Base-by-base conservation (phyloP, 2,888 invertebrate species). In the Raillietiella orientalis region DNA sequence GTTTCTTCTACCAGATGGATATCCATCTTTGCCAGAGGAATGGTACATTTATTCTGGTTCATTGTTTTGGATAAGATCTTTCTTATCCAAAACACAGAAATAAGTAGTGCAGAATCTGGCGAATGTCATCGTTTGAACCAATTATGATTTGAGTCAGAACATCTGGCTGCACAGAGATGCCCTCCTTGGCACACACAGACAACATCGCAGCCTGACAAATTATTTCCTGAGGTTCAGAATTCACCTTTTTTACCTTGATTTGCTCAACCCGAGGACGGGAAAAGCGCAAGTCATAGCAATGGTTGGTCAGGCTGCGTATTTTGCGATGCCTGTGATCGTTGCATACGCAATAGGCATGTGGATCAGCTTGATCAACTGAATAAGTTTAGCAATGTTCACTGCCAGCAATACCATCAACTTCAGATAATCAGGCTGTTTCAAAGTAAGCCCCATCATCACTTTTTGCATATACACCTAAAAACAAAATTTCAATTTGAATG, bases 391-490 rank as follows among this genome's bases (percentile, higher is more conserved):
- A 26, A 96, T 99, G 96, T 47, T 96, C 84, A 44, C 93, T 96
- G n/a, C 56, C 56, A 2, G 87, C 77, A 90, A 99, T 96, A 5
- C 96, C 96, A 42, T 99, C 96, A 0, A 99, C 93, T 57, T 99
- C 96, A 12, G n/a, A n/a, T n/a, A n/a, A n/a, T n/a, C n/a, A n/a
- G n/a, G n/a, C n/a, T n/a, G n/a, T n/a, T n/a, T n/a, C n/a, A n/a
- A n/a, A n/a, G n/a, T n/a, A n/a, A n/a, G n/a, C n/a, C n/a, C n/a
- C n/a, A n/a, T n/a, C n/a, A n/a, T n/a, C n/a, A n/a, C n/a, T n/a
- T n/a, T n/a, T n/a, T n/a, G n/a, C n/a, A n/a, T n/a, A n/a, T n/a
- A n/a, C n/a, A n/a, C n/a, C n/a, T n/a, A n/a, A n/a, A n/a, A n/a
- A n/a, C n/a, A n/a, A n/a, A n/a, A n/a, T n/a, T n/a, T n/a, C n/a